phyloP scores from a whole-genome alignment of 2,797 vertebrate species.

The Gallinago solitaria region DNA sequence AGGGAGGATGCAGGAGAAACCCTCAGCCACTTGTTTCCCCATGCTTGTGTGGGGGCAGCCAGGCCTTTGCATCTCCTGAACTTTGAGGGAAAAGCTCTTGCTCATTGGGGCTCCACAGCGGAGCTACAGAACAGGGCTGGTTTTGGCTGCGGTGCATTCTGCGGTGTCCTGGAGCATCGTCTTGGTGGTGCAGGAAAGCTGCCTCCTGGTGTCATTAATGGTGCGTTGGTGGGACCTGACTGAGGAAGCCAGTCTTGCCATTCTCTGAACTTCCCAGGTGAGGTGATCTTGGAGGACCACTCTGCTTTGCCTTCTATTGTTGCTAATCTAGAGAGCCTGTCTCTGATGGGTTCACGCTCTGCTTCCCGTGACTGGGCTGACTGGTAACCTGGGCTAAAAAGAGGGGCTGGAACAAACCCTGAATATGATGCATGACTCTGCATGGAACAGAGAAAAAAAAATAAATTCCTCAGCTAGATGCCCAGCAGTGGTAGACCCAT shows the following conservation, averaged over 20 bases:
- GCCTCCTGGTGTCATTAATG: accelerated
- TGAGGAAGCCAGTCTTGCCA: neutral
- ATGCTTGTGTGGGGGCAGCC: neutral
- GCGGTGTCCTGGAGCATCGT: too few relatives aligned
- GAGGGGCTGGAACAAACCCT: neutral
- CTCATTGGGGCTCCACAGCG: neutral
- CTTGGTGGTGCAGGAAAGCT: neutral
- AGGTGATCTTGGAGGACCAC: neutral
- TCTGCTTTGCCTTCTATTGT: neutral
- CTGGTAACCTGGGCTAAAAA: neutral
- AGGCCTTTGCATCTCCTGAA: neutral
- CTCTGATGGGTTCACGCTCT: neutral
- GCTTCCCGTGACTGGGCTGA: neutral
- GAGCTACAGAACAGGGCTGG: neutral
- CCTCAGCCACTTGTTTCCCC: neutral
- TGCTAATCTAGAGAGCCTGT: neutral
- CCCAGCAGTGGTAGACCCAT: neutral
- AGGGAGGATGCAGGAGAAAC: neutral
- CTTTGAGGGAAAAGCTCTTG: neutral
- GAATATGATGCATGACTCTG: neutral
- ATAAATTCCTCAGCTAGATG: neutral
- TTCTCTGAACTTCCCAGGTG: neutral
- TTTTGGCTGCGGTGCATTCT: neutral
- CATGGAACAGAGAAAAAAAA: neutral
- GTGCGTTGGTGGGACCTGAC: accelerated